phyloP scores from a whole-genome alignment of 2,797 vertebrate genomes.

The Zalophus californianus region DNA sequence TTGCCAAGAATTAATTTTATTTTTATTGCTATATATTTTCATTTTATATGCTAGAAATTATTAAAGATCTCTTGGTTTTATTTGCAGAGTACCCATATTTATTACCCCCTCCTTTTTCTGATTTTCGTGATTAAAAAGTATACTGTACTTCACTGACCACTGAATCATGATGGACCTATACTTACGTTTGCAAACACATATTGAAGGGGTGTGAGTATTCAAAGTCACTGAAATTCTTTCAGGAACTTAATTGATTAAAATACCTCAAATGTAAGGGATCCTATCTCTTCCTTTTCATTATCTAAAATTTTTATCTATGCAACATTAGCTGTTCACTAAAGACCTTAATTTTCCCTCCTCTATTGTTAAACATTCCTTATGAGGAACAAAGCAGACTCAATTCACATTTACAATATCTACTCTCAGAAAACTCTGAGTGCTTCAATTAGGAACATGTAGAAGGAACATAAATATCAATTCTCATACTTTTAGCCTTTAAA shows the following conservation, averaged over 20 bases:
- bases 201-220: not conserved
- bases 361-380: not conserved
- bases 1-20: constrained; percentile 58
- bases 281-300: not conserved
- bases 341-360: not conserved
- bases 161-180: not conserved
- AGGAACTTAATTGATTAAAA: constrained; percentile 15
- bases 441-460: not conserved
- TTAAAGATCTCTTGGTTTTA: not conserved
- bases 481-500: not conserved
- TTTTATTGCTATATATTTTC: constrained; percentile 39
- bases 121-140: not conserved
- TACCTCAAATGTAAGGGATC: not conserved
- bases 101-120: not conserved
- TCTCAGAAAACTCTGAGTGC: not conserved
- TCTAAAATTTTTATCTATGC: not conserved
- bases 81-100: not conserved
- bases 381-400: not conserved
- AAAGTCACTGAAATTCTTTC: not conserved
- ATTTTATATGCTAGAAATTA: not conserved
- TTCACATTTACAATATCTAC: not conserved
- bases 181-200: not conserved
- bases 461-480: not conserved
- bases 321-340: not conserved
- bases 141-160: not conserved